Percentiles rank a stretch among this genome's conserved stretches.
Conservation (phyloP, 1,140 invertebrate genomes). For the Scaptodrosophila lebanonensis region DNA sequence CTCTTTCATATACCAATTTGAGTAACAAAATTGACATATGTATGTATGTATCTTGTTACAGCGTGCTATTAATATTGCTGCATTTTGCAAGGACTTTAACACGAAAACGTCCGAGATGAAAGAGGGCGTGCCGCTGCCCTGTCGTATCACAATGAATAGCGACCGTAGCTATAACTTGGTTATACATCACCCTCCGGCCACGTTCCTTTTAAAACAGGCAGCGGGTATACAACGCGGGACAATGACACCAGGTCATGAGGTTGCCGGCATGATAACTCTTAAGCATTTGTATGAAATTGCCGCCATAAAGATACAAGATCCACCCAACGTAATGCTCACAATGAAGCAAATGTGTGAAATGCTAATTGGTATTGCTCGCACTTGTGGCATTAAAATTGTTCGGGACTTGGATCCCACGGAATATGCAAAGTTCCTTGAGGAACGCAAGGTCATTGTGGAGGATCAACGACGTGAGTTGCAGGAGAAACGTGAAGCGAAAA, state of each 20-base stretch:
- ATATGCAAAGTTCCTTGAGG: slow-evolving; percentile 89
- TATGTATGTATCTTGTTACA: slow-evolving; percentile 77
- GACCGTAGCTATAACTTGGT: slow-evolving; percentile 91
- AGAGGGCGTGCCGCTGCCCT: slow-evolving; percentile 93
- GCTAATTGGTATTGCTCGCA: slow-evolving; percentile 86
- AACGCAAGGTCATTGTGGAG: slow-evolving; percentile 85
- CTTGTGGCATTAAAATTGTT: slow-evolving; percentile 92
- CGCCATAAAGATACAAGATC: slow-evolving; percentile 93
- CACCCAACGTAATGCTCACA: slow-evolving; percentile 81
- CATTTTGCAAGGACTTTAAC: slow-evolving; percentile 99
- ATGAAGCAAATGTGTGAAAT: slow-evolving; percentile 87
- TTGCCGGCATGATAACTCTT: slow-evolving; percentile 92
- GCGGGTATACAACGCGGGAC: slow-evolving; percentile 92
- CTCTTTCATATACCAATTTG: background rate
- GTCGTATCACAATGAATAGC: slow-evolving; percentile 87
- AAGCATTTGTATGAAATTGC: slow-evolving; percentile 99
- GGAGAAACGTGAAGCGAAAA: slow-evolving; percentile 93
- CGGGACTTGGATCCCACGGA: slow-evolving; percentile 87
- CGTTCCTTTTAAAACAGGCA: slow-evolving; percentile 95
- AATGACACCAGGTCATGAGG: slow-evolving; percentile 88
- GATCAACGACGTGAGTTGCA: slow-evolving; percentile 88
- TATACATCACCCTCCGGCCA: slow-evolving; percentile 90
- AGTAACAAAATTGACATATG: background rate
- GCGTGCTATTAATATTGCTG: slow-evolving; percentile 96
- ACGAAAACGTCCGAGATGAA: slow-evolving; percentile 94